Evolutionary conservation across 64 coral and sea anemone genomes (phyloP).

Genomic region (Trachythela sp.): DNA sequence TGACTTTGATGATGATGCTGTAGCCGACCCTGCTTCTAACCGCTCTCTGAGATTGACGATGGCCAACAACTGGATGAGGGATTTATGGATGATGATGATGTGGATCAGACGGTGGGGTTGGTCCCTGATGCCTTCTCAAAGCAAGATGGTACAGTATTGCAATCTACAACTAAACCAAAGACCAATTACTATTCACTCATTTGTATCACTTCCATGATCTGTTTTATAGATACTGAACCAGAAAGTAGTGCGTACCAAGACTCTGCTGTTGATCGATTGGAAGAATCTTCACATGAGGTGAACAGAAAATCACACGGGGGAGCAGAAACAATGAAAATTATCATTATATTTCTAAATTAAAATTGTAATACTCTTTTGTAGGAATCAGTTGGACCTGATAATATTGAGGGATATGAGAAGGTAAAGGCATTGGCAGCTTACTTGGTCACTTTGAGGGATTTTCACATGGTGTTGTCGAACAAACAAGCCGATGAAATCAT

Average conservation of each 20-base stretch:
- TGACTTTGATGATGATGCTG: not conserved
- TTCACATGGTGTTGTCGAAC: not conserved
- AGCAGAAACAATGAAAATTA: not conserved
- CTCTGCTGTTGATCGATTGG: not conserved
- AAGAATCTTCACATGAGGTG: not conserved
- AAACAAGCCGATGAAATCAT: constrained; percentile 25
- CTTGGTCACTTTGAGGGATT: constrained; percentile 30
- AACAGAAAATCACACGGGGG: not conserved
- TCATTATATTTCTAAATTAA: not conserved
- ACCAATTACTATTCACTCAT: too few species aligned
- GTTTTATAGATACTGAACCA: too few species aligned
- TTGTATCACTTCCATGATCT: too few species aligned
- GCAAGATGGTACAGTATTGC: too few species aligned
- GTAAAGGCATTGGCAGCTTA: constrained; percentile 31
- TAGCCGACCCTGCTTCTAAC: not conserved
- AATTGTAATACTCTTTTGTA: not conserved
- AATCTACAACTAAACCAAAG: too few species aligned
- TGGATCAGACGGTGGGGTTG: constrained; percentile 33
- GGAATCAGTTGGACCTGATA: constrained; percentile 30
- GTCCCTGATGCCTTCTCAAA: not conserved
- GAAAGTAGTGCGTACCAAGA: too few species aligned
- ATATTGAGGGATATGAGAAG: constrained; percentile 29
- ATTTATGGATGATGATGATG: constrained; percentile 10
- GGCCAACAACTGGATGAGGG: constrained; percentile 22
- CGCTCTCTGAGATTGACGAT: constrained; percentile 22